Evolutionary conservation across 2,797 vertebrate species (phyloP).

Genomic region (Apogon talboti): DNA sequence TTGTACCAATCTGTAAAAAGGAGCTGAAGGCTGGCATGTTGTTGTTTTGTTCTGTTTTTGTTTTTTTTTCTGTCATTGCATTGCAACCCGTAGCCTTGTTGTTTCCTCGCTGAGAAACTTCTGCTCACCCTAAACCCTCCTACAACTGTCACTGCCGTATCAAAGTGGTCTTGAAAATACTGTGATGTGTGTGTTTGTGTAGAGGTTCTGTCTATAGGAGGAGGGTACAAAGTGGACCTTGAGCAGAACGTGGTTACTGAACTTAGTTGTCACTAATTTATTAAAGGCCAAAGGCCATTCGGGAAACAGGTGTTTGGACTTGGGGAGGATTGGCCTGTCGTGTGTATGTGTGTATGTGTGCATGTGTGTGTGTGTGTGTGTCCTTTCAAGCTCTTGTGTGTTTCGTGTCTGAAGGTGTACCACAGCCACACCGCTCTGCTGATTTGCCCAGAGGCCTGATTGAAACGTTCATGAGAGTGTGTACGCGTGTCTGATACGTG

Average conservation of each 20-base stretch:
- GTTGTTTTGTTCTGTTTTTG: slow-evolving; percentile 11
- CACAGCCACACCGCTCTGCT: slow-evolving; percentile 60
- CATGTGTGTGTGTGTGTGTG: slow-evolving; percentile 40
- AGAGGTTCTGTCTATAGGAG: slow-evolving; percentile 35
- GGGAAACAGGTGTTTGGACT: slow-evolving; percentile 40
- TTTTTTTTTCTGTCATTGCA: slow-evolving; percentile 14
- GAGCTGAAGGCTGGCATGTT: slow-evolving; percentile 39
- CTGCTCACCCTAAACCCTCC: slow-evolving; percentile 33
- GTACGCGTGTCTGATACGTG: slow-evolving; percentile 40
- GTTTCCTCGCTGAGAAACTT: slow-evolving; percentile 25
- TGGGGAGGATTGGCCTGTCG: slow-evolving; percentile 33
- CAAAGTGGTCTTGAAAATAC: slow-evolving; percentile 65
- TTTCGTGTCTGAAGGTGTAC: slow-evolving; percentile 56
- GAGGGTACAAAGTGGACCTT: slow-evolving; percentile 13
- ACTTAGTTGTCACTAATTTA: slow-evolving; percentile 31
- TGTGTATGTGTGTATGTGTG: slow-evolving; percentile 41
- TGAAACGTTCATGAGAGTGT: slow-evolving; percentile 37
- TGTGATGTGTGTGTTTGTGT: slow-evolving; percentile 52
- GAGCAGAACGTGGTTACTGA: slow-evolving; percentile 27
- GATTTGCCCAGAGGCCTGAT: slow-evolving; percentile 45
- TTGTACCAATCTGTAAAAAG: slow-evolving; percentile 48
- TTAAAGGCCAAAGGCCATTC: slow-evolving; percentile 32
- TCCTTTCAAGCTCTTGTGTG: slow-evolving; percentile 50
- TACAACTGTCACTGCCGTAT: slow-evolving; percentile 66
- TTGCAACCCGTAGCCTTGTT: slow-evolving; percentile 47